Evolutionary conservation across 1,140 invertebrate genomes (phyloP).

Genomic region (Hyles vespertilio): DNA sequence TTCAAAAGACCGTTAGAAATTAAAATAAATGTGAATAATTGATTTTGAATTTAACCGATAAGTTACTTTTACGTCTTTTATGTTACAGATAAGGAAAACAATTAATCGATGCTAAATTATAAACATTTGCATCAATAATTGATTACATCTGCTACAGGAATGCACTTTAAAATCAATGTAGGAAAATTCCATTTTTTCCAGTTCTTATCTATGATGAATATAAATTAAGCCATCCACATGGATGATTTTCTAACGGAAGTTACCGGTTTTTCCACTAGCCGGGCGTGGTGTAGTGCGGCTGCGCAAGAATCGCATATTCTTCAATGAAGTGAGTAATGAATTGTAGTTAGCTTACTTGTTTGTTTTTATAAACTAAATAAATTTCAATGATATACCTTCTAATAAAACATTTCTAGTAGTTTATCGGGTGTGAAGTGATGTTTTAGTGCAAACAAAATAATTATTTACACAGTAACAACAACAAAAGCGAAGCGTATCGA

Average conservation of each 20-base stretch:
- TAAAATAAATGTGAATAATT: no score
- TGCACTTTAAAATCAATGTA: neutral
- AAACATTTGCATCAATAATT: no score
- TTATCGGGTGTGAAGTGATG: slow-evolving; percentile 16
- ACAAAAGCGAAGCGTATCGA: slow-evolving; percentile 45
- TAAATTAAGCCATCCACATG: neutral
- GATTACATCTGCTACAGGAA: neutral
- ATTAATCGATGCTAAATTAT: no score
- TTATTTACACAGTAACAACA: slow-evolving; percentile 32
- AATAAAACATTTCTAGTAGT: slow-evolving; percentile 14
- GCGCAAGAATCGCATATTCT: slow-evolving; percentile 50
- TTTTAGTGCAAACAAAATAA: slow-evolving; percentile 24
- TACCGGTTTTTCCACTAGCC: slow-evolving; percentile 37
- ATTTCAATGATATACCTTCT: slow-evolving; percentile 32
- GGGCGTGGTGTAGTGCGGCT: slow-evolving; percentile 69
- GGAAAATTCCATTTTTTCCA: neutral
- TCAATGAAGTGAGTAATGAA: slow-evolving; percentile 54
- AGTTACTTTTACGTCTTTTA: no score
- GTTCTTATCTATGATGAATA: slow-evolving; percentile 7
- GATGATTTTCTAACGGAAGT: slow-evolving; percentile 13
- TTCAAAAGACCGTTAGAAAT: neutral
- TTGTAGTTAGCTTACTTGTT: slow-evolving; percentile 48
- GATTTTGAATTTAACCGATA: no score
- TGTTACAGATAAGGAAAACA: no score
- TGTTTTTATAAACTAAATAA: slow-evolving; percentile 39